Evolutionary conservation across 2,113 vertebrate genomes (phyloP).

Genomic region (Hystrix brachyura): DNA sequence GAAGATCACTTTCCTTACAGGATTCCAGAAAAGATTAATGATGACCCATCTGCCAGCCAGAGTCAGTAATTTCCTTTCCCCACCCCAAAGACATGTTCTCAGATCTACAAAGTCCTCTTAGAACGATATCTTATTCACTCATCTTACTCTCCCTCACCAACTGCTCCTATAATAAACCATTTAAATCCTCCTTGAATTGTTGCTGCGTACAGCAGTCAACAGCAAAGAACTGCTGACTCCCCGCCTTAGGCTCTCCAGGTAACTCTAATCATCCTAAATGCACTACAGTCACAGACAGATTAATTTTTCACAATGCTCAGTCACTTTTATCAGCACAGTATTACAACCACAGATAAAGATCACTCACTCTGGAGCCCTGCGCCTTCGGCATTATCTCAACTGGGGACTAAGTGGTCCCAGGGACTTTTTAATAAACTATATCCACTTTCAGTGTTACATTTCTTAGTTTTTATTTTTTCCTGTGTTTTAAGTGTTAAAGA

Average conservation of each 20-base stretch:
- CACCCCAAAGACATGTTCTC: neutral
- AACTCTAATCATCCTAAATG: constrained; percentile 55
- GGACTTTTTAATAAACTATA: constrained; percentile 49
- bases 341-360: constrained; percentile 42
- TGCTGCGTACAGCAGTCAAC: neutral
- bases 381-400: constrained; percentile 41
- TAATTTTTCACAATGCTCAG: constrained; percentile 43
- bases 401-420: neutral
- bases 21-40: constrained; percentile 49
- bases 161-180: neutral
- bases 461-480: constrained; percentile 10
- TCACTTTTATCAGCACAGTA: constrained; percentile 54
- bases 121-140: neutral
- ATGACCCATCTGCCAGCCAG: neutral
- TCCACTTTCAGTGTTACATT: constrained; percentile 57
- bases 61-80: neutral
- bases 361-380: neutral
- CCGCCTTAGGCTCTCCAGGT: constrained; percentile 49
- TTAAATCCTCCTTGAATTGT: constrained; percentile 23
- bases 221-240: neutral
- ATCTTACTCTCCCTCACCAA: neutral
- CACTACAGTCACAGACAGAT: neutral
- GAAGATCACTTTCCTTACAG: neutral
- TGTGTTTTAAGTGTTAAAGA: constrained; percentile 63
- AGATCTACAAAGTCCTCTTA: neutral